These are phyloP conservation scores for Hydriomena furcata DNA, from an alignment of 2,888 invertebrate genomes.

Conservation along the genomic window DNA sequence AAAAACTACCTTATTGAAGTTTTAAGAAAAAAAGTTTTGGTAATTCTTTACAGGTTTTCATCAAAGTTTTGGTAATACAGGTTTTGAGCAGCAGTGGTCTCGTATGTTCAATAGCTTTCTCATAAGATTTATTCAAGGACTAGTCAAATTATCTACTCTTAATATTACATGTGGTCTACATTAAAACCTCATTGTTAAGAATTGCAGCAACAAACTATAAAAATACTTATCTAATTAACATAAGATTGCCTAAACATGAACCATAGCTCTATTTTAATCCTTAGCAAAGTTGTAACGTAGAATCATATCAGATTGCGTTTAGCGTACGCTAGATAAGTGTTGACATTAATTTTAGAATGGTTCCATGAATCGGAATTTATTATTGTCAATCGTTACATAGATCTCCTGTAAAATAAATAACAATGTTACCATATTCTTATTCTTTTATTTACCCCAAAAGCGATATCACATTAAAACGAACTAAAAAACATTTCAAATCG, in stretches of 20 bases:
- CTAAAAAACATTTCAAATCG: conserved; percentile 25
- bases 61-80: neutral
- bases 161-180: neutral
- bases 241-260: conserved; percentile 38
- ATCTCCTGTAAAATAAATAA: conserved; percentile 81
- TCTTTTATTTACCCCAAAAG: conserved; percentile 53
- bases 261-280: conserved; percentile 47
- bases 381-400: conserved; percentile 77
- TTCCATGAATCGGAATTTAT: conserved; percentile 72
- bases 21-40: too few species aligned
- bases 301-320: conserved; percentile 75
- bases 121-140: conserved; percentile 1
- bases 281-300: conserved; percentile 60
- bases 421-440: conserved; percentile 74
- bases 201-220: conserved; percentile 7
- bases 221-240: conserved; percentile 14
- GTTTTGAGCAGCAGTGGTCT: conserved; percentile 17
- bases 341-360: conserved; percentile 79
- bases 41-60: too few species aligned
- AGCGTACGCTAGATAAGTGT: conserved; percentile 75
- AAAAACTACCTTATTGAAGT: too few species aligned
- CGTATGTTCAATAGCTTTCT: conserved; percentile 4
- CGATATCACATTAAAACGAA: conserved; percentile 26
- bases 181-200: conserved; percentile 4
- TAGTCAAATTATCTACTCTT: conserved; percentile 12